Percentiles rank a stretch among this genome's conserved stretches.
Evolutionary conservation across 2,797 vertebrate genomes (phyloP).

Genomic region (Gymnocypris eckloni): DNA sequence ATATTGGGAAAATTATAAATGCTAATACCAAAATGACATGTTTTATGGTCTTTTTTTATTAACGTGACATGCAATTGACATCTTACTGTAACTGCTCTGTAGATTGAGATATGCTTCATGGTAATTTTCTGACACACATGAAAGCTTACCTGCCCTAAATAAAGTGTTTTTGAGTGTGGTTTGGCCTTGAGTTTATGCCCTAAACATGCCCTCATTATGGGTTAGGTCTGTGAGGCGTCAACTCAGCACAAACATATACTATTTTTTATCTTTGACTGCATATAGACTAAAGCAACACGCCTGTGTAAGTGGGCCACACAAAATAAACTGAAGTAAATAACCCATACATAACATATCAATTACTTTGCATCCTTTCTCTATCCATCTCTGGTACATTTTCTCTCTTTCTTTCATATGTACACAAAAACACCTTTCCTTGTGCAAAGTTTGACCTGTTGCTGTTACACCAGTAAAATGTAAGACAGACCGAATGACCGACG

Average conservation of each 20-base stretch:
- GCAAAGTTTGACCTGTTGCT: neutral
- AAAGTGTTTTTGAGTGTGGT: constrained; percentile 26
- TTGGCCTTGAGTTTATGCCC: constrained; percentile 16
- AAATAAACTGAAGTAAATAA: constrained; percentile 19
- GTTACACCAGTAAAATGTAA: neutral
- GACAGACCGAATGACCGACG: neutral
- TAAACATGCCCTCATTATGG: constrained; percentile 35
- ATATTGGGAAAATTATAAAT: too few relatives aligned
- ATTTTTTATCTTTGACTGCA: constrained; percentile 5
- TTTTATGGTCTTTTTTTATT: neutral
- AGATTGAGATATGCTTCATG: neutral
- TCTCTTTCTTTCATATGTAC: neutral
- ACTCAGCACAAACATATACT: neutral
- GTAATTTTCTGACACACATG: neutral
- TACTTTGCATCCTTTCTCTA: neutral
- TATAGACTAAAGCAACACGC: neutral
- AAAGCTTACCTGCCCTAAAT: constrained; percentile 32
- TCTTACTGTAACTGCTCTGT: neutral
- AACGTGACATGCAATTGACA: neutral
- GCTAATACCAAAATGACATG: neutral
- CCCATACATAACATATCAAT: neutral
- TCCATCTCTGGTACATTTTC: neutral
- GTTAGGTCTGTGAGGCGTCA: neutral
- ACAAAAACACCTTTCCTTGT: neutral
- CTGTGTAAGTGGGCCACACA: neutral